Evolutionary conservation across 2,113 vertebrate genomes (phyloP), one percentile per base, ranked within the genome.

Genomic region (Heterotis niloticus): DNA sequence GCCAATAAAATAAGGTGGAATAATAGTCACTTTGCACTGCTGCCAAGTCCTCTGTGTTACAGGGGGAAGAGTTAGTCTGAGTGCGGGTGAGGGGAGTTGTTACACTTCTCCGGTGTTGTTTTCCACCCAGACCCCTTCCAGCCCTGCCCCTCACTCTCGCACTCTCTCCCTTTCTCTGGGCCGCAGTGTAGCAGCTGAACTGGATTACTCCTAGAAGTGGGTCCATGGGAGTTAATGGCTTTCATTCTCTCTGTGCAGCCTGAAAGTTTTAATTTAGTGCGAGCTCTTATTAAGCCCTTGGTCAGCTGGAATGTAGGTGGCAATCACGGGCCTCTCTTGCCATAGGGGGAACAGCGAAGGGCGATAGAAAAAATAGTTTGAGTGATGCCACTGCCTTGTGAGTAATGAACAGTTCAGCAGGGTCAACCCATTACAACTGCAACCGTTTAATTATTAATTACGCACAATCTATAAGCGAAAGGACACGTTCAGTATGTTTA

Each of bases 381-480:
- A 98, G 91, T 95, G 96, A 98, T 96, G 94, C 91, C 92, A 96
- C 91, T 90, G 93, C 93, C 92, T 89, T 83, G 92, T 96, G 95
- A 97, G 92, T 98, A 98, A 98, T 97, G 97, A 96, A 94, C 92
- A 92, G 95, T 94, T 97, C 95, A 95, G 86, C 83, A 69, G 88
- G 96, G 96, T 97, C 96, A 98, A 97, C 94, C 96, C 95, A 97
- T 96, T 97, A 98, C 96, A 97, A 96, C 89, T 83, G 91, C 91
- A 95, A 93, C 90, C 91, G 91, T 94, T 98, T 98, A 97, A 98
- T 97, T 98, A 98, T 98, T 98, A 98, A 98, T 98, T 97, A 96
- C 91, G 91, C 91, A 88, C 94, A 92, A 95, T 96, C 95, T 91
- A 94, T 90, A 94, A 88, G 93, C 91, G 92, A 95, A 95, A 95